Conservation (phyloP, 1,140 invertebrate genomes). For the Atopsyche davidsoni region DNA sequence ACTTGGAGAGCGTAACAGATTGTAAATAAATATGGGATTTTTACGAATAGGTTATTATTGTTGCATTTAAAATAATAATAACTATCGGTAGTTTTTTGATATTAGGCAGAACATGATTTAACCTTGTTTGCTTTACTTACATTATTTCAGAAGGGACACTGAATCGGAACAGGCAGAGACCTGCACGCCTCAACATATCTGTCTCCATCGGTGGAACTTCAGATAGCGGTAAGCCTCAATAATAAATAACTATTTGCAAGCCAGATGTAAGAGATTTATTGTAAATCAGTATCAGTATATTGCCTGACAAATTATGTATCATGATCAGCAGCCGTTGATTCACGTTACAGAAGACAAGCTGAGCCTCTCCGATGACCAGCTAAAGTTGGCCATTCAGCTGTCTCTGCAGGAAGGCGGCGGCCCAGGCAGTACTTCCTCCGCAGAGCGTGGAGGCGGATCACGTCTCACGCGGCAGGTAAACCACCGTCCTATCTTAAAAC, state of each 20-base stretch:
- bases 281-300: background rate
- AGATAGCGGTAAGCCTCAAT: conserved; percentile 14
- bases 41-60: too few relatives aligned
- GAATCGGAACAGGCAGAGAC: conserved; percentile 19
- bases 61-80: too few relatives aligned
- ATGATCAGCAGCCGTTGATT: too few relatives aligned
- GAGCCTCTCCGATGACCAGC: conserved; percentile 43
- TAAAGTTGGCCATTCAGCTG: conserved; percentile 47
- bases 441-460: background rate
- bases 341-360: conserved; percentile 33
- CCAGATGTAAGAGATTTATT: background rate
- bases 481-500: too few relatives aligned
- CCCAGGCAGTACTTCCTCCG: background rate
- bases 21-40: too few relatives aligned
- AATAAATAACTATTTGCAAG: background rate
- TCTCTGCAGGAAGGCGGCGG: conserved; percentile 41
- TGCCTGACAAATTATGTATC: conserved; percentile 9
- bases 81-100: too few relatives aligned
- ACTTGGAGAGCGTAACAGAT: too few relatives aligned
- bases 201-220: conserved; percentile 26
- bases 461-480: background rate
- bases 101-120: too few relatives aligned
- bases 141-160: conserved; percentile 21
- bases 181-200: conserved; percentile 25
- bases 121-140: too few relatives aligned